These are phyloP conservation scores for Psilopsiagon aymara DNA, from an alignment of 2,113 vertebrate species.

Conservation along the genomic window DNA sequence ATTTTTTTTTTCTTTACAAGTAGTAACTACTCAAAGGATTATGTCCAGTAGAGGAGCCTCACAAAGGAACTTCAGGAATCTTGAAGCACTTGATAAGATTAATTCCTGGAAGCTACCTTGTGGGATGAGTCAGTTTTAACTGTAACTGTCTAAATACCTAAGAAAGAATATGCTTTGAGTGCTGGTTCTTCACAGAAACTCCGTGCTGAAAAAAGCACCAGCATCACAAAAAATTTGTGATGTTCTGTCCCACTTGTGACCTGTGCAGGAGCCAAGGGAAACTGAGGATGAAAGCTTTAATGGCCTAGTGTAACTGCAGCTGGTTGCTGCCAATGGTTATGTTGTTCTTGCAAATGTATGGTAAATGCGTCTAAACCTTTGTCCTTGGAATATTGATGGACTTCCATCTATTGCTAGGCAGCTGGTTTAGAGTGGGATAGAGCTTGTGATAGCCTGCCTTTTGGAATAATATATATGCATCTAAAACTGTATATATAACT, in stretches of 20 bases:
- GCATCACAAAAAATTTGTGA: background rate
- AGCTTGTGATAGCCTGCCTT: background rate
- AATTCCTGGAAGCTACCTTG: background rate
- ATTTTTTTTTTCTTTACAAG: background rate
- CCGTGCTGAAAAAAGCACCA: background rate
- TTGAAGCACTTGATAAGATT: background rate
- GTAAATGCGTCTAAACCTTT: background rate
- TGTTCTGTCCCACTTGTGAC: background rate
- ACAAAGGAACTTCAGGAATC: background rate
- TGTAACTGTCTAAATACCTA: rapidly evolving
- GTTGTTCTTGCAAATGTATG: background rate
- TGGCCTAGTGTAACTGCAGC: rapidly evolving
- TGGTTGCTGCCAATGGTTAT: background rate
- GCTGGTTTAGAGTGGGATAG: background rate
- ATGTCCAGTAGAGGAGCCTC: background rate
- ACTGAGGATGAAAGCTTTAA: background rate
- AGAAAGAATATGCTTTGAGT: background rate
- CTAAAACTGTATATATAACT: background rate
- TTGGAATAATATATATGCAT: background rate
- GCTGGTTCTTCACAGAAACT: background rate
- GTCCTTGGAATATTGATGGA: background rate
- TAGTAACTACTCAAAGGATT: background rate
- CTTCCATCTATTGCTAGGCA: background rate
- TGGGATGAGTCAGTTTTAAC: background rate
- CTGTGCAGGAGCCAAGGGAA: background rate